These are phyloP conservation scores for Lycodopsis pacificus DNA, from an alignment of 2,797 vertebrate genomes.

Conservation along the genomic window DNA sequence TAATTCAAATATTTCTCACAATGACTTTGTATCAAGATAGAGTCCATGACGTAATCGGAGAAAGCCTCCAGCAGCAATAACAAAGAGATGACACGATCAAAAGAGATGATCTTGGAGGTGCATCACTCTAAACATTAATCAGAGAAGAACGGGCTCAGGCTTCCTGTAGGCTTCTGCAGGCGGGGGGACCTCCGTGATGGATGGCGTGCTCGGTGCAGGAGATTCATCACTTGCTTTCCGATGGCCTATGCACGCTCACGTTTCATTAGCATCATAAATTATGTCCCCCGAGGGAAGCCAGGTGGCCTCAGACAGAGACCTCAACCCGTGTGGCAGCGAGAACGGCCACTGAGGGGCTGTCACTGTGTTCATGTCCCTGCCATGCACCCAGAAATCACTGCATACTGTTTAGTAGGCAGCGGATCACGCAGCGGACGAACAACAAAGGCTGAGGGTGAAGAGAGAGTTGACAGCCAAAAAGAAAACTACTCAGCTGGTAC, in stretches of 20 bases:
- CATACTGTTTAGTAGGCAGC: slow-evolving; percentile 22
- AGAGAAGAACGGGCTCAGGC: slow-evolving; percentile 55
- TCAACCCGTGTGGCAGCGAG: slow-evolving; percentile 51
- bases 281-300: slow-evolving; percentile 62
- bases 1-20: slow-evolving; percentile 63
- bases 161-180: slow-evolving; percentile 60
- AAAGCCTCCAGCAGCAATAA: slow-evolving; percentile 67
- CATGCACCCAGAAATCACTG: slow-evolving; percentile 36
- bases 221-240: slow-evolving; percentile 77
- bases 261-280: slow-evolving; percentile 82
- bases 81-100: slow-evolving; percentile 76
- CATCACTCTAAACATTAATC: slow-evolving; percentile 75
- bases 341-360: slow-evolving; percentile 48
- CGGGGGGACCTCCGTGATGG: slow-evolving; percentile 62
- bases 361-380: slow-evolving; percentile 47
- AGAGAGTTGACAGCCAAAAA: slow-evolving; percentile 43
- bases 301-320: slow-evolving; percentile 70
- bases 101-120: slow-evolving; percentile 74
- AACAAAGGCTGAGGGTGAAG: slow-evolving; percentile 41
- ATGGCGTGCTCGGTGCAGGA: slow-evolving; percentile 65
- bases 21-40: slow-evolving; percentile 63
- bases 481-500: slow-evolving; percentile 40
- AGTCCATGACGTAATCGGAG: slow-evolving; percentile 63
- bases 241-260: slow-evolving; percentile 68
- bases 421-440: slow-evolving; percentile 34